Conservation (phyloP, 2,888 invertebrate genomes). For the Drosophila setosimentum region DNA sequence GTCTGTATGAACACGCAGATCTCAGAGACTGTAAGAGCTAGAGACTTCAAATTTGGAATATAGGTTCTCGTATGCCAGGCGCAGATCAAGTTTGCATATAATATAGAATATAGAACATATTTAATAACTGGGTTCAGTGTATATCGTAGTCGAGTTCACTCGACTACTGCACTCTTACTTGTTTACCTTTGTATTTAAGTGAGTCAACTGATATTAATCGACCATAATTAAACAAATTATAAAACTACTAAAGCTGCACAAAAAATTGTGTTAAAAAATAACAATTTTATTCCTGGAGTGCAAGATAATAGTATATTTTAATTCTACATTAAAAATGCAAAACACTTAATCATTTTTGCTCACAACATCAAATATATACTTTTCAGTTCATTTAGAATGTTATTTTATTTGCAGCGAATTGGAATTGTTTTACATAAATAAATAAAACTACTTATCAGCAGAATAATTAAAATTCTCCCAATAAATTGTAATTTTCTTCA, state of each 20-base stretch:
- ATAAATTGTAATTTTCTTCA: neutral
- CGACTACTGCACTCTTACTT: too few species aligned
- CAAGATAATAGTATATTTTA: neutral
- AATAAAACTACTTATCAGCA: neutral
- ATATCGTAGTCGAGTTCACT: too few species aligned
- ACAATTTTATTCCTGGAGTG: neutral
- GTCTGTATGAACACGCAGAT: too few species aligned
- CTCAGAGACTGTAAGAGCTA: too few species aligned
- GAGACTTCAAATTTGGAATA: too few species aligned
- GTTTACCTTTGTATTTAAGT: neutral
- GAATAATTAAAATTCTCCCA: neutral
- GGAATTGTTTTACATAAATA: neutral
- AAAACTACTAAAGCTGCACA: neutral
- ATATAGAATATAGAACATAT: too few species aligned
- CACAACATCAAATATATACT: neutral
- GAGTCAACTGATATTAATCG: neutral
- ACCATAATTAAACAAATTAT: neutral
- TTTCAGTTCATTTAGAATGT: neutral
- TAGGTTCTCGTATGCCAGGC: too few species aligned
- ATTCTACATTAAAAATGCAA: neutral
- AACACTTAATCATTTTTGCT: neutral
- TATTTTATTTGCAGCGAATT: neutral
- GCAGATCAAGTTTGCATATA: too few species aligned
- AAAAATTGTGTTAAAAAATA: neutral
- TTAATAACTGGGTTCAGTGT: too few species aligned